Percentiles rank a stretch among this genome's conserved stretches.
Conservation (phyloP, 2,888 invertebrate species). For the Hyposoter didymator region DNA sequence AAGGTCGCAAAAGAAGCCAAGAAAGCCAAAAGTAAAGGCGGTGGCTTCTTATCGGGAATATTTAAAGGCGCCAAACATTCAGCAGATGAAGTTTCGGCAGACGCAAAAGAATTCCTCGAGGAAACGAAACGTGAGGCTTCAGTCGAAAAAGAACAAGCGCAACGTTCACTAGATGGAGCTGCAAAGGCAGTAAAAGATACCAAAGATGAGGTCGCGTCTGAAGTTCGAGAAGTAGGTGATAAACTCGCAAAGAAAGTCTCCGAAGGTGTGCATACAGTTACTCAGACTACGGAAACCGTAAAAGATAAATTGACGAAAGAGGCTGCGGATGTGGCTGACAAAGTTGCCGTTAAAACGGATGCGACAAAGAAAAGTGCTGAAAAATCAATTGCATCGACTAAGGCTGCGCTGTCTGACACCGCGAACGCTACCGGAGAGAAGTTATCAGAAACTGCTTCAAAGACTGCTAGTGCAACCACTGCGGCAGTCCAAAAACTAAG, state of each 20-base stretch:
- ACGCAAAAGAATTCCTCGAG: slow-evolving; percentile 69
- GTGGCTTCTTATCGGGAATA: slow-evolving; percentile 72
- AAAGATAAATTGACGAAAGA: slow-evolving; percentile 74
- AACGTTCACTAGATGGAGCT: slow-evolving; percentile 56
- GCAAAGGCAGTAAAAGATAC: slow-evolving; percentile 55
- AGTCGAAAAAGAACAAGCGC: slow-evolving; percentile 56
- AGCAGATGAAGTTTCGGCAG: slow-evolving; percentile 78
- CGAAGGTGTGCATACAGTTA: slow-evolving; percentile 62
- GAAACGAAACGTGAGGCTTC: slow-evolving; percentile 70
- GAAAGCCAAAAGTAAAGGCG: slow-evolving; percentile 68
- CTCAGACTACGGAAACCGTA: slow-evolving; percentile 60
- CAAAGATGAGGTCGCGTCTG: slow-evolving; percentile 54
- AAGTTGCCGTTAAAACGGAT: slow-evolving; percentile 84
- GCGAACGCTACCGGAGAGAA: slow-evolving; percentile 75
- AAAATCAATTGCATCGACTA: slow-evolving; percentile 78
- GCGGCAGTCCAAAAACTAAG: slow-evolving; percentile 69
- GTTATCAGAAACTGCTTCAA: slow-evolving; percentile 74
- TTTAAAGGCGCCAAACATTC: slow-evolving; percentile 80
- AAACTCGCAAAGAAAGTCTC: slow-evolving; percentile 43
- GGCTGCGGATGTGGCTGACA: slow-evolving; percentile 34
- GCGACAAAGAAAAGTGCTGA: slow-evolving; percentile 84
- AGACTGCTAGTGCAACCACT: slow-evolving; percentile 81
- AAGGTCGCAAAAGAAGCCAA: slow-evolving; percentile 69
- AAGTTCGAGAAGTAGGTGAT: slow-evolving; percentile 45
- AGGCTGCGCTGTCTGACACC: slow-evolving; percentile 67